Evolutionary conservation across 2,797 vertebrate species (phyloP), one percentile per base, ranked within the genome.

Genomic region (Microcaecilia unicolor): DNA sequence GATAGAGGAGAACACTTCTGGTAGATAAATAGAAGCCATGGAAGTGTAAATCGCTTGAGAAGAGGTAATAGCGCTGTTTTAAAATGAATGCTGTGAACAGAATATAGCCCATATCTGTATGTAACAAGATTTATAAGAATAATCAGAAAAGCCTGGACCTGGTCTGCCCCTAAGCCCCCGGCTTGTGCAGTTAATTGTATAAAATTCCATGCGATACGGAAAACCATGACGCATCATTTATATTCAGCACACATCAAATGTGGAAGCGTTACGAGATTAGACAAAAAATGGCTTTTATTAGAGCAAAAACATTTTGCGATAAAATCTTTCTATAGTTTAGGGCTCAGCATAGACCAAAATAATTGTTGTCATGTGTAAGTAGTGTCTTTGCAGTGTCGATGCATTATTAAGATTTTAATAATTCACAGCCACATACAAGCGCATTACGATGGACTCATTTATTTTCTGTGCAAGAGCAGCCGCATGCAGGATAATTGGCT

Each of bases 231-330:
- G 54, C 51, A 61, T 74, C 76, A 72, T 85, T 84, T 79, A 78
- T 82, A 83, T 78, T 75, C 78, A 42, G 65, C 45, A 41, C 48
- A 63, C 81, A 72, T 67, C 76, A 73, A 67, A 65, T 74, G 47
- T 78, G 81, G 82, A 81, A 84, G 83, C 84, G 82, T 84, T 83
- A 80, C 82, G 84, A 80, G 70, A 72, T 78, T 74, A 70, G 55
- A 51, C 57, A 41, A 55, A 78, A 76, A 67, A 77, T 66, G 72
- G 58, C 66, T n/a, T n/a, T n/a, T n/a, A n/a, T n/a, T n/a, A n/a
- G n/a, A n/a, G n/a, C n/a, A n/a, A n/a, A n/a, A n/a, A 76, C 67
- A 67, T 70, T 72, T 74, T 25, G 62, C 65, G 66, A 78, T 79
- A 78, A 79, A 81, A 56, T 58, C 72, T 67, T 65, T 80, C 76